Conservation (phyloP, 2,113 vertebrate species). For the Campylomormyrus tamandua region DNA sequence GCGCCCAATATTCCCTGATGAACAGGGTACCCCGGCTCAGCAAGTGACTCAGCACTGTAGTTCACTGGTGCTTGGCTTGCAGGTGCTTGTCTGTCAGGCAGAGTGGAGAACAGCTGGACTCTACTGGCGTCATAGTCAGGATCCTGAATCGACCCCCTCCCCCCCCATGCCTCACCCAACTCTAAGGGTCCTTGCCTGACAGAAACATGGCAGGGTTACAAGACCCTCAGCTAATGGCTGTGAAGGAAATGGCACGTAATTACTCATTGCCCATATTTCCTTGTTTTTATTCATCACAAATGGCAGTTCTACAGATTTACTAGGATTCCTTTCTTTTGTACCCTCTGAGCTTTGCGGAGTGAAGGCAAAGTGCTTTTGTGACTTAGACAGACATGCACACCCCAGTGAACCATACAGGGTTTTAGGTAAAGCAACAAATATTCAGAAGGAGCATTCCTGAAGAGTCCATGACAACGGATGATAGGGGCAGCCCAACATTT, state of each 20-base stretch:
- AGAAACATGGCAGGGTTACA: slow-evolving; percentile 32
- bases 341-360: not conserved
- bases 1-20: no score
- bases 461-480: no score
- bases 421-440: not conserved
- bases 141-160: slow-evolving; percentile 9
- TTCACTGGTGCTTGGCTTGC: not conserved
- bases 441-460: not conserved
- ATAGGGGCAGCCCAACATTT: not conserved
- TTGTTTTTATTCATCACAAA: slow-evolving; percentile 34
- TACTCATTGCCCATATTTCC: slow-evolving; percentile 31
- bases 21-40: not conserved
- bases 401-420: not conserved
- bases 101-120: slow-evolving; percentile 31
- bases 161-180: slow-evolving; percentile 29
- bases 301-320: slow-evolving; percentile 26
- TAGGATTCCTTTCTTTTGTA: slow-evolving; percentile 16
- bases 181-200: slow-evolving; percentile 11
- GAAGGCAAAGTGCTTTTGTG: not conserved
- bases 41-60: not conserved
- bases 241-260: slow-evolving; percentile 36
- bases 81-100: not conserved
- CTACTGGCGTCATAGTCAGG: slow-evolving; percentile 24
- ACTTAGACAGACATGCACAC: not conserved
- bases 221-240: slow-evolving; percentile 28